phyloP scores from a whole-genome alignment of 2,113 vertebrate genomes.

The Cololabis saira region DNA sequence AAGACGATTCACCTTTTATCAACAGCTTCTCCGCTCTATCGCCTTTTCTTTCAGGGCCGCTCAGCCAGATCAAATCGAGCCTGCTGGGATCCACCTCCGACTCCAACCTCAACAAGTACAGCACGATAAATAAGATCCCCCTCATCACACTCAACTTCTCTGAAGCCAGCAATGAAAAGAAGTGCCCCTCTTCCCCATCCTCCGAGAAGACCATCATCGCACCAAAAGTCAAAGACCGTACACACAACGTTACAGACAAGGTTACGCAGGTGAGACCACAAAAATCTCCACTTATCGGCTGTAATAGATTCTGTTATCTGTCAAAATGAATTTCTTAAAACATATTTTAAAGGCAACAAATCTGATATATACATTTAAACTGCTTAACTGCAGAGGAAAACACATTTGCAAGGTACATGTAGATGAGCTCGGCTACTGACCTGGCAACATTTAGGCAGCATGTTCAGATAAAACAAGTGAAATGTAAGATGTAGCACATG shows the following conservation, averaged over 20 bases:
- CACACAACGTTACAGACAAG: constrained; percentile 98
- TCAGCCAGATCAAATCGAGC: constrained; percentile 98
- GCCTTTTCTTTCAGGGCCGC: constrained; percentile 83
- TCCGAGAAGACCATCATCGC: constrained; percentile 98
- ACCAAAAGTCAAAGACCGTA: constrained; percentile 97
- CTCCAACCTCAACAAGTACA: constrained; percentile 98
- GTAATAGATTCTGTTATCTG: no score
- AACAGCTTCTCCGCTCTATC: constrained; percentile 3
- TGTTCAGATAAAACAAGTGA: no score
- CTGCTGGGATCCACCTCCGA: constrained; percentile 97
- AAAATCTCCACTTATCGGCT: no score
- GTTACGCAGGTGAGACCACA: constrained; percentile 95
- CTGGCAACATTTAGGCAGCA: no score
- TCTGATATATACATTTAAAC: no score
- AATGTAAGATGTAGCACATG: no score
- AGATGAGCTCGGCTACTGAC: no score
- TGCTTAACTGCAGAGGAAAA: no score
- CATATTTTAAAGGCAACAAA: no score
- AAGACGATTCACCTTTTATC: neutral
- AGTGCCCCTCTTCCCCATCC: constrained; percentile 91
- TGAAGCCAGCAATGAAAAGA: constrained; percentile 94
- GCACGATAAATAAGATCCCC: constrained; percentile 98
- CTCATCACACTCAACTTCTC: constrained; percentile 99
- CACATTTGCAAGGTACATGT: no score
- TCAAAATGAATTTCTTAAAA: no score